A percentile compares a stretch with the other conserved stretches of the same genome.
Conservation (phyloP, 2,888 invertebrate genomes). For the Clostera curtula region DNA sequence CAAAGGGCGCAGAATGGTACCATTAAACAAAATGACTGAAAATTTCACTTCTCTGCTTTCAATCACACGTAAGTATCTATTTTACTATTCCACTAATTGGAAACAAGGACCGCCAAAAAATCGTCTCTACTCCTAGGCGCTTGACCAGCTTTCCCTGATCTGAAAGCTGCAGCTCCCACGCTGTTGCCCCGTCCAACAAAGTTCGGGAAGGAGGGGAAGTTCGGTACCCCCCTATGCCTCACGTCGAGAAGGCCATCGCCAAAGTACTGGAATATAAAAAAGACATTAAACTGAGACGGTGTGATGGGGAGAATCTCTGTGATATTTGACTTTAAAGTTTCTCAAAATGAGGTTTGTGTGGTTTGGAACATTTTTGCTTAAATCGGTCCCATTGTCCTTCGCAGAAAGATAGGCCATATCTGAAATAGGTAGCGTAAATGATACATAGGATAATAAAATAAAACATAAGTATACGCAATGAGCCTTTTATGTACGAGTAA, state of each 20-base stretch:
- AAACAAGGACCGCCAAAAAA: conserved; percentile 50
- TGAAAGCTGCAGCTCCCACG: conserved; percentile 46
- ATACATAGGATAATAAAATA: too few relatives aligned
- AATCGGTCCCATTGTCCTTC: too few relatives aligned
- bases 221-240: conserved; percentile 54
- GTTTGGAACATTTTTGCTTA: too few relatives aligned
- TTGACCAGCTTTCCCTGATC: conserved; percentile 29
- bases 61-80: background rate
- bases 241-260: conserved; percentile 53
- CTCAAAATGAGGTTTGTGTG: too few relatives aligned
- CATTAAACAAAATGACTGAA: background rate
- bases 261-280: conserved; percentile 43
- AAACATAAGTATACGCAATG: too few relatives aligned
- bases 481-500: too few relatives aligned
- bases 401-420: too few relatives aligned
- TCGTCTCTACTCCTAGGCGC: conserved; percentile 35
- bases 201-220: conserved; percentile 52
- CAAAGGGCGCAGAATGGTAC: too few relatives aligned
- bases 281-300: background rate
- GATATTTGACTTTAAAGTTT: too few relatives aligned
- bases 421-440: too few relatives aligned
- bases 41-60: background rate
- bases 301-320: too few relatives aligned
- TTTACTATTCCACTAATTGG: conserved; percentile 35
- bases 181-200: conserved; percentile 44